phyloP scores from a whole-genome alignment of 2,797 vertebrate species.

The Lemur catta region DNA sequence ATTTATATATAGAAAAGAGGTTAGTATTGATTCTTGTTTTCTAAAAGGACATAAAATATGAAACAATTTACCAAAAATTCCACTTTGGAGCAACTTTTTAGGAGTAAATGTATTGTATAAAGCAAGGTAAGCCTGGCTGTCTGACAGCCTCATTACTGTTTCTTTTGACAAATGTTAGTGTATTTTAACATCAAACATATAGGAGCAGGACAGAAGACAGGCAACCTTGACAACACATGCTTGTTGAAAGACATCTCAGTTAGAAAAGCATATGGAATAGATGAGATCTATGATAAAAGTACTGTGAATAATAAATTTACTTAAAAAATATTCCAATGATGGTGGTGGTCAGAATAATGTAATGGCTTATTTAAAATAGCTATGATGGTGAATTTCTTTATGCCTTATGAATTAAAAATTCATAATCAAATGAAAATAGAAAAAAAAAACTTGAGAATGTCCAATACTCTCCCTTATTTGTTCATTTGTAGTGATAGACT shows the following conservation, averaged over 20 bases:
- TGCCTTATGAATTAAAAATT: slow-evolving; percentile 46
- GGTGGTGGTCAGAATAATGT: neutral
- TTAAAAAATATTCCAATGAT: neutral
- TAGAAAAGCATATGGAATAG: neutral
- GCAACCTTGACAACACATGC: neutral
- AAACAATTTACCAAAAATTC: slow-evolving; percentile 43
- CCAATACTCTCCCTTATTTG: neutral
- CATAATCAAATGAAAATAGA: neutral
- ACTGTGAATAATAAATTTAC: neutral
- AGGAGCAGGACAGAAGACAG: slow-evolving; percentile 48
- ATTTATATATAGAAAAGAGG: slow-evolving; percentile 30
- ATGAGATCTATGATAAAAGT: neutral
- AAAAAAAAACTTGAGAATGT: neutral
- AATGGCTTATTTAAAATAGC: slow-evolving; percentile 37
- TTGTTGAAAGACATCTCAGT: neutral
- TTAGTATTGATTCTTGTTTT: slow-evolving; percentile 49
- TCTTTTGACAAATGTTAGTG: slow-evolving; percentile 49
- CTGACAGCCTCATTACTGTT: neutral
- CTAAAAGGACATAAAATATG: slow-evolving; percentile 32
- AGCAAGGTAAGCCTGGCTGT: neutral
- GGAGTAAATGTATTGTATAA: neutral
- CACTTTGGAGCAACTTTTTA: neutral
- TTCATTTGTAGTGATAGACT: neutral
- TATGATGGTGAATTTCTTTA: neutral
- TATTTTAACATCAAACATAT: slow-evolving; percentile 39